Evolutionary conservation across 1,140 invertebrate genomes (phyloP).

Genomic region (Caenorhabditis remanei): DNA sequence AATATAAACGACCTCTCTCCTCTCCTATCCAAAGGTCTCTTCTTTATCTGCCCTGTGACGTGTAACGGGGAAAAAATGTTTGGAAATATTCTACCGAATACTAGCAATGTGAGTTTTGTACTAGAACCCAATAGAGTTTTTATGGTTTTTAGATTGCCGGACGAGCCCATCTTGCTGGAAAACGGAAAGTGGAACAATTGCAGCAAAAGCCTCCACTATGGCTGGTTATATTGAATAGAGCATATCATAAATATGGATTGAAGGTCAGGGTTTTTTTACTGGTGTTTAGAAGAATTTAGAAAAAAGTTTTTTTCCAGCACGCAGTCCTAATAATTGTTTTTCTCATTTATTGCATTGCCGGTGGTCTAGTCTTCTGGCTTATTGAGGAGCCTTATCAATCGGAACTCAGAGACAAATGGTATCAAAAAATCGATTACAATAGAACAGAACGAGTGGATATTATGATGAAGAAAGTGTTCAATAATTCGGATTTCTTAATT

Average conservation of each 20-base stretch:
- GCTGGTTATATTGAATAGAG: constrained; percentile 56
- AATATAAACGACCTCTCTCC: background rate
- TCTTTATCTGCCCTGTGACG: background rate
- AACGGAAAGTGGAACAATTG: constrained; percentile 57
- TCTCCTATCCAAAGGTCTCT: background rate
- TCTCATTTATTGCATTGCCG: constrained; percentile 61
- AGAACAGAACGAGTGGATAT: constrained; percentile 42
- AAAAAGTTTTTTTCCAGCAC: constrained; percentile 31
- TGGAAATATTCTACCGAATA: constrained; percentile 22
- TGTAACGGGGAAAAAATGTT: background rate
- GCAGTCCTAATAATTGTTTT: constrained; percentile 61
- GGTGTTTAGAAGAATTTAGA: background rate
- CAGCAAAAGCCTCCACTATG: constrained; percentile 64
- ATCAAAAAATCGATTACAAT: constrained; percentile 59
- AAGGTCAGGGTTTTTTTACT: constrained; percentile 26
- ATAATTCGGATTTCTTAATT: constrained; percentile 64
- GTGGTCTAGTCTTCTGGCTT: constrained; percentile 62
- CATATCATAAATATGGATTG: constrained; percentile 65
- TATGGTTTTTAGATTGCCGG: constrained; percentile 41
- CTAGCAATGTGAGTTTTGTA: background rate
- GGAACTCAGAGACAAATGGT: constrained; percentile 57
- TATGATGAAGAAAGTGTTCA: constrained; percentile 63
- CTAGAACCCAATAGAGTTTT: background rate
- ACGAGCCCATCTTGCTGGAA: constrained; percentile 58
- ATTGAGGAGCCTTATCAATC: constrained; percentile 64